A percentile compares a stretch with the other conserved stretches of the same genome.
Evolutionary conservation across 2,113 vertebrate species (phyloP).

Genomic region (Thinocorus orbignyianus): DNA sequence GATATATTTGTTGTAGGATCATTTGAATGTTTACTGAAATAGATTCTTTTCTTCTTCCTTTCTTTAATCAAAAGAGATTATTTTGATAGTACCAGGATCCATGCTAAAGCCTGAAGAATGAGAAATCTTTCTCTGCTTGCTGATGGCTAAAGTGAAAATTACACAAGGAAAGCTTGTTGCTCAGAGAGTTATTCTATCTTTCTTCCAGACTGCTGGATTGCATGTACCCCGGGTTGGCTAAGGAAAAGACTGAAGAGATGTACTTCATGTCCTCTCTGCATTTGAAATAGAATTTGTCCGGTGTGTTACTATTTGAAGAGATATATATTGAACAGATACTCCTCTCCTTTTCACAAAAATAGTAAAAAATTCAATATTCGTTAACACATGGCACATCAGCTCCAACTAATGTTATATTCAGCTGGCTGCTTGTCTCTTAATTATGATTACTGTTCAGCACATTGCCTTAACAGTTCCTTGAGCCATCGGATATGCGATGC

Average conservation of each 20-base stretch:
- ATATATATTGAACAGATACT: too few species aligned
- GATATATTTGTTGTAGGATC: neutral
- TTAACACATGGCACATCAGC: neutral
- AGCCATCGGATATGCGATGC: neutral
- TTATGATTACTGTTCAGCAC: neutral
- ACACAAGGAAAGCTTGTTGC: neutral
- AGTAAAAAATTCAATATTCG: neutral
- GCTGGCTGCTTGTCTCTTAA: neutral
- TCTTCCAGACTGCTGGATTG: neutral
- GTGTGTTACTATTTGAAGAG: neutral
- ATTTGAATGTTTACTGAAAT: neutral
- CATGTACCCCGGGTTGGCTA: neutral
- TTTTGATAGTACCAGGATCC: neutral
- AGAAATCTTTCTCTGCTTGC: neutral
- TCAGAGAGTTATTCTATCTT: neutral
- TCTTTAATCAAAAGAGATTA: neutral
- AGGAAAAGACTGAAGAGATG: neutral
- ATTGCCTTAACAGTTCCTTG: conserved; percentile 5
- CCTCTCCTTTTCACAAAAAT: neutral
- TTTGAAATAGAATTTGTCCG: neutral
- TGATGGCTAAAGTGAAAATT: neutral
- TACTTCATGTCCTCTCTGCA: neutral
- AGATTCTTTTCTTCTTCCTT: neutral
- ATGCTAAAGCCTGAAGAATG: neutral
- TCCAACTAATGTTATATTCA: conserved; percentile 6